These are phyloP conservation scores for Andrena flavipes DNA, from an alignment of 2,888 invertebrate genomes.

Conservation along the genomic window DNA sequence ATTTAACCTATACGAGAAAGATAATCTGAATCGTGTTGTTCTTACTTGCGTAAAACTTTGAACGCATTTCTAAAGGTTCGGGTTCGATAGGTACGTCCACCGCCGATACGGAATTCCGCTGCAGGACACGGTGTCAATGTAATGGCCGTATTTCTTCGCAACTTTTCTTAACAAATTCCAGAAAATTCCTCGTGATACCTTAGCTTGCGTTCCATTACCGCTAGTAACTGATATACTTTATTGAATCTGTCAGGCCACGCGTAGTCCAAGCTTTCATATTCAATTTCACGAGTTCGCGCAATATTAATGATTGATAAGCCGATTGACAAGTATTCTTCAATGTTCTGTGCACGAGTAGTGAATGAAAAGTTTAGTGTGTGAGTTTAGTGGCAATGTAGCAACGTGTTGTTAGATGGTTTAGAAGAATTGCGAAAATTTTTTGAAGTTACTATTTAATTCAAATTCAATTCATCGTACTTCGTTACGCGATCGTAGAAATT, in stretches of 20 bases:
- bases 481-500: no score
- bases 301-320: neutral
- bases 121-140: neutral
- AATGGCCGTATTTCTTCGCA: constrained; percentile 10
- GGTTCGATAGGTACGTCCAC: constrained; percentile 28
- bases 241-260: neutral
- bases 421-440: no score
- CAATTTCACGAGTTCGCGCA: neutral
- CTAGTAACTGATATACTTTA: neutral
- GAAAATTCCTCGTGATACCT: neutral
- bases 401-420: no score
- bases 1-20: constrained; percentile 37
- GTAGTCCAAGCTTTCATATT: no score
- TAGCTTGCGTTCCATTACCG: no score
- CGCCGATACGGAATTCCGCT: neutral
- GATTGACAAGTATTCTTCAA: constrained; percentile 1
- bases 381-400: neutral
- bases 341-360: neutral
- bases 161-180: constrained; percentile 4
- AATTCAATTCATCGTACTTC: no score
- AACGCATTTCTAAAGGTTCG: constrained; percentile 8
- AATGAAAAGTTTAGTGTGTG: neutral
- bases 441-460: no score
- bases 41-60: neutral
- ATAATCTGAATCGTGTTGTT: constrained; percentile 4